Base-by-base conservation (phyloP, 2,113 vertebrate species). In the Oxygymnocypris stewartii region DNA sequence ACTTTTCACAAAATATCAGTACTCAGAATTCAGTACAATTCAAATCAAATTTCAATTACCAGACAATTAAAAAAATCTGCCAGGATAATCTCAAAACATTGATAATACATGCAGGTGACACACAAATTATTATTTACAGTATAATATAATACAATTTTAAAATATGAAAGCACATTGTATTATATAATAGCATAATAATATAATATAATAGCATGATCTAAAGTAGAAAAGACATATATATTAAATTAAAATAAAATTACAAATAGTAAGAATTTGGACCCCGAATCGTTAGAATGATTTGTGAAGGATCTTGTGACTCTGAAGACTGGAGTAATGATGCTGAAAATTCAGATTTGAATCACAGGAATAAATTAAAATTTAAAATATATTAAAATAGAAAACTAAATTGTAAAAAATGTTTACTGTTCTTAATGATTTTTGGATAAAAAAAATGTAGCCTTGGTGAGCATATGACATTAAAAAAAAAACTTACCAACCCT, bases 291-390 rank as follows among this genome's bases (percentile, higher is more conserved):
- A 35, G 1, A 42, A 73, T 40, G 8, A 73, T 23, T 20, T 40
- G 7, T 23, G 4, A 73, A 73, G 18, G 35, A 40, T 73, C 14
- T 9, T 71, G 16, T 69, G 14, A 20, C 67, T 20, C 7, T 40
- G 16, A 73, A 42, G 69, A 42, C 69, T 11, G 67, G 67, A 37
- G 14, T 35, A 42, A 42, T 74, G 20, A 74, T 42, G 37, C 20
- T 42, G 67, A 35, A 69, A 35, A 35, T 16, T 67, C 65, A 35
- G 28, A 2, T 67, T 67, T 35, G 0, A 13, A 67, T 35, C 25
- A 8, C 28, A 35, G 65, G 65, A 67, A 35, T 16, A 40, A 73
- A 73, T n/a, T n/a, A n/a, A n/a, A 94, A 71, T 94, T 23, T 23
- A 18, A 69, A 20, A 69, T 65, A 28, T 65, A 28, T 28, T 31